These are phyloP conservation scores for Noctua pronuba DNA, from an alignment of 2,888 invertebrate species.

Conservation along the genomic window DNA sequence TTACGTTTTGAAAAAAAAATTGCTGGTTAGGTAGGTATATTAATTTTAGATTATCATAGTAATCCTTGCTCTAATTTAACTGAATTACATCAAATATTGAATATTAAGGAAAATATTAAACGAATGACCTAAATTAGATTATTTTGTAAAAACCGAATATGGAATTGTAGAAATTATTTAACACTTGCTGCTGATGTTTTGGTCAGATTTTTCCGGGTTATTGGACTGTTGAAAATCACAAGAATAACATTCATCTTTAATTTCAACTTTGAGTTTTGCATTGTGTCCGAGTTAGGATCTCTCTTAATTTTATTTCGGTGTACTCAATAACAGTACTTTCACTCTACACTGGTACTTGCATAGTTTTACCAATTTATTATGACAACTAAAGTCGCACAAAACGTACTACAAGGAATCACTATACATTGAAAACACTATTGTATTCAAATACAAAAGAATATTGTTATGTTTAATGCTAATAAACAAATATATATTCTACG, in stretches of 20 bases:
- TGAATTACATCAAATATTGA: not conserved
- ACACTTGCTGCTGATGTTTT: not conserved
- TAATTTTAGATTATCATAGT: not conserved
- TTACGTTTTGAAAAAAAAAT: not conserved
- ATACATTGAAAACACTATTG: slow-evolving; percentile 66
- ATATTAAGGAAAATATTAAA: not conserved
- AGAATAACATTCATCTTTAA: not conserved
- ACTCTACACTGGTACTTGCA: not conserved
- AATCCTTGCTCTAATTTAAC: slow-evolving; percentile 1
- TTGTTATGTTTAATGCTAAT: slow-evolving; percentile 51
- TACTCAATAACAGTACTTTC: not conserved
- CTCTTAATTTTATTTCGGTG: not conserved
- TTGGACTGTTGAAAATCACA: not conserved
- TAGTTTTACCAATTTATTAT: slow-evolving; percentile 10
- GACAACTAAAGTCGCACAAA: slow-evolving; percentile 2
- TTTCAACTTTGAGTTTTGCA: not conserved
- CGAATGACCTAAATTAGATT: not conserved
- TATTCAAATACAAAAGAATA: slow-evolving; percentile 66
- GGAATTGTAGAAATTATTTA: not conserved
- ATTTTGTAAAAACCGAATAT: not conserved
- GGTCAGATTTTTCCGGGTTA: not conserved
- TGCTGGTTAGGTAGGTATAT: not conserved
- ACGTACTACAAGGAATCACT: slow-evolving; percentile 34
- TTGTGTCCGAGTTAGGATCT: not conserved
- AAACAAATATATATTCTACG: slow-evolving; percentile 35